Percentiles rank a stretch among this genome's conserved stretches.
phyloP scores from a whole-genome alignment of 64 coral and sea anemone genomes.

The Pocillopora damicornis region DNA sequence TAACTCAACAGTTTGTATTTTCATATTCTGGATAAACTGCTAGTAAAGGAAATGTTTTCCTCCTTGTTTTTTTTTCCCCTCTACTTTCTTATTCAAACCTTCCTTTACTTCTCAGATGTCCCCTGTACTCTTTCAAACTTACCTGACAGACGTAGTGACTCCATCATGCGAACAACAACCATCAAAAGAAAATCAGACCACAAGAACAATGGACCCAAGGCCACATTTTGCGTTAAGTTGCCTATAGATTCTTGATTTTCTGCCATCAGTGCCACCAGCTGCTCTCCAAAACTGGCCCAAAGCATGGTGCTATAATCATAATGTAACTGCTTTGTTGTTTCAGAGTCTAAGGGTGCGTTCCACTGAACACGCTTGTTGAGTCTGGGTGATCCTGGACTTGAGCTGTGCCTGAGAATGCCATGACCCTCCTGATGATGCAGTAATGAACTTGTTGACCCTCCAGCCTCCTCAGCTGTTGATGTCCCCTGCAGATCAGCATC shows the following conservation, averaged over 20 bases:
- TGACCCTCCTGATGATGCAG: constrained; percentile 36
- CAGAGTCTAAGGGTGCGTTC: constrained; percentile 37
- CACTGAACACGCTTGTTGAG: constrained; percentile 62
- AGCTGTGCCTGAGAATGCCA: constrained; percentile 51
- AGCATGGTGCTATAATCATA: constrained; percentile 25
- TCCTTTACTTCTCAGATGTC: not conserved
- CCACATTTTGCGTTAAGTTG: not conserved
- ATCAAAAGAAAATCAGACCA: constrained; percentile 39
- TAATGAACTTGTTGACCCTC: not conserved
- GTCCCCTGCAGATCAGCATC: not conserved
- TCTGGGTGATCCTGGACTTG: constrained; percentile 32
- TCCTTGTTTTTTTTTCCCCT: no score
- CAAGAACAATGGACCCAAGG: constrained; percentile 21
- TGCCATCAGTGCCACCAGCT: constrained; percentile 9
- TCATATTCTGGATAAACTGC: no score
- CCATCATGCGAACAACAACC: constrained; percentile 27
- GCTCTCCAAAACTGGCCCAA: constrained; percentile 40
- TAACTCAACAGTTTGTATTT: no score
- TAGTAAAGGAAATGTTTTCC: no score
- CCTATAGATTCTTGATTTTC: not conserved
- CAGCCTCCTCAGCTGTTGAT: not conserved
- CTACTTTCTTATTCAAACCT: no score
- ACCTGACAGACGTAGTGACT: constrained; percentile 50
- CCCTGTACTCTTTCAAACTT: not conserved
- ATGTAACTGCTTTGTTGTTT: constrained; percentile 40